Evolutionary conservation across 1,140 invertebrate species (phyloP), one percentile per base, ranked within the genome.

Genomic region (Cryptotermes secundus): DNA sequence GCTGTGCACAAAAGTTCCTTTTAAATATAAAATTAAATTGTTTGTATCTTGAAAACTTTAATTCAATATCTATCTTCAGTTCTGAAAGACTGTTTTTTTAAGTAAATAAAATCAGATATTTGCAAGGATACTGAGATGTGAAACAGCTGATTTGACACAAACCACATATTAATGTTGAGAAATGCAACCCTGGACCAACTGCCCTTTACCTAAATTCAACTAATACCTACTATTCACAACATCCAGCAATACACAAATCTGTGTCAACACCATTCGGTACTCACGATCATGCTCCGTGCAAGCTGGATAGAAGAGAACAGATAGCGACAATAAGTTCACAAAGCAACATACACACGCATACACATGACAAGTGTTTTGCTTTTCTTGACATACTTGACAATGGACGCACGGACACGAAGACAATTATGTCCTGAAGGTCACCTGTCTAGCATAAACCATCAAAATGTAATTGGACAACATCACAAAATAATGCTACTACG

Each of bases 211-310:
- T 38, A 7, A 59, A 4, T 16, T 59, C 53, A n/a, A 65, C 80
- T 7, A 80, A 53, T 53, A 88, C 84, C 38, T 87, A 85, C 87
- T 88, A 87, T 86, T n/a, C 31, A 31, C 80, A 81, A 81, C 80
- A 81, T 7, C 45, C 79, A 80, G 26, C 79, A 80, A n/a, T 24
- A 80, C 26, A 72, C 4, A 31, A 2, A n/a, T 72, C 26, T 72
- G 59, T 72, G 59, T 72, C 59, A 72, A 83, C 42, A 34, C 42
- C 49, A 79, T 19, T 84, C 38, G 79, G 92, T 94, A 95, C 94
- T 95, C 93, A 95, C 94, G 92, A 94, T 94, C 94, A 95, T 94
- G 93, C 93, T 94, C 93, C 94, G 93, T 94, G 94, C 93, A 94
- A 95, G 94, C 94, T 95, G 93, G 90, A 89, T 89, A 88, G 85